A percentile compares a stretch with the other conserved stretches of the same genome.
Evolutionary conservation across 2,113 vertebrate genomes (phyloP).

Genomic region (Callipepla californica): DNA sequence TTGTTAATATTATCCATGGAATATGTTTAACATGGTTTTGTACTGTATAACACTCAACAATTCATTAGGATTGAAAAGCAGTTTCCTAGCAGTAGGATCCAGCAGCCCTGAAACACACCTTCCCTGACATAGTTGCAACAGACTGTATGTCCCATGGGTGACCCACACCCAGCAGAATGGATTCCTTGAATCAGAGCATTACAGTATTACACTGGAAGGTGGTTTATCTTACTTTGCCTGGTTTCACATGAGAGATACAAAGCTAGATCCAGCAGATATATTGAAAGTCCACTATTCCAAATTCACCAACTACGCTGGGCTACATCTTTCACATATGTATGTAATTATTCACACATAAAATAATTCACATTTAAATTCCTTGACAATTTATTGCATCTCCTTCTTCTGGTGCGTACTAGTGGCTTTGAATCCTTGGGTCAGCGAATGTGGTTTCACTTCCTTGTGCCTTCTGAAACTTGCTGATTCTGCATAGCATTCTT

Average conservation of each 20-base stretch:
- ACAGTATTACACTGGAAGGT: constrained; percentile 73
- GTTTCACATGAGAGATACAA: constrained; percentile 61
- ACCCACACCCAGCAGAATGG: constrained; percentile 78
- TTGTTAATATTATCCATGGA: neutral
- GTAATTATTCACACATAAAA: neutral
- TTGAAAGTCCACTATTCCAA: neutral
- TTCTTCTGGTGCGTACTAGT: neutral
- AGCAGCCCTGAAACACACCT: constrained; percentile 75
- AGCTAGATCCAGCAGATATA: neutral
- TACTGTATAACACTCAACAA: accelerated
- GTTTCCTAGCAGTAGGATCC: constrained; percentile 70
- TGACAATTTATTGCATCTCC: neutral
- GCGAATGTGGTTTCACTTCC: neutral
- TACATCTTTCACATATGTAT: neutral
- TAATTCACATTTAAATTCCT: neutral
- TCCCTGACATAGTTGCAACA: constrained; percentile 79
- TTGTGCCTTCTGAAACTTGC: neutral
- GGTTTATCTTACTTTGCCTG: constrained; percentile 73
- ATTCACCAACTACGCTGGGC: neutral
- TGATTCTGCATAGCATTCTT: neutral
- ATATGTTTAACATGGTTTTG: neutral
- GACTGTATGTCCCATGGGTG: constrained; percentile 64
- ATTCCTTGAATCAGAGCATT: constrained; percentile 79
- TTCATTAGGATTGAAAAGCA: neutral
- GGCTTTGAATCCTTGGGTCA: neutral